Evolutionary conservation across 2,888 invertebrate genomes (phyloP), one percentile per base, ranked within the genome.

Genomic region (Netelia fuscicornis): DNA sequence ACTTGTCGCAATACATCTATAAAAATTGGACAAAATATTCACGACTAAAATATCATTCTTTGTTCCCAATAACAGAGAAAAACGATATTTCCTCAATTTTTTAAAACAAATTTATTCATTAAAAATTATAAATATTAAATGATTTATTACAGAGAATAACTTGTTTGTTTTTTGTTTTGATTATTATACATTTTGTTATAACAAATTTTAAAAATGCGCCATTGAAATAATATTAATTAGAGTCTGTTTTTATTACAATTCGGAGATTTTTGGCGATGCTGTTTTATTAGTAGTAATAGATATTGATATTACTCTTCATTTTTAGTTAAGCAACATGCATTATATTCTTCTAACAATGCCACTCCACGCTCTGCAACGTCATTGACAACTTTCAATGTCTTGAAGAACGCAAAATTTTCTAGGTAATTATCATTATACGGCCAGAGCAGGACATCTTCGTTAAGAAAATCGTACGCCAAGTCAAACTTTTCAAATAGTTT

Each of bases 181-280:
- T 58, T 58, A 58, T n/a, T 58, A 20, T 8, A 58, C n/a, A n/a
- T 58, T 30, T 30, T 30, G 30, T 30, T 5, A 5, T 30, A 30
- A 30, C 5, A 30, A 30, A 30, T 30, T 30, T 30, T 5, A 30
- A 30, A 30, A 30, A 30, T 30, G 5, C 30, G 30, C 30, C 5
- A 30, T 30, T 30, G 30, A 30, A 30, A 30, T 30, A 30, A 30
- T 30, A 30, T 30, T 30, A 30, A 30, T 30, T 30, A 2, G 17
- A 81, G 91, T 89, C 1, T 54, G 13, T 75, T 64, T 72, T 72
- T 64, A 30, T 9, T n/a, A 54, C 54, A 75, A 54, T 52, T 20
- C 8, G 64, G 54, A 30, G 37, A 70, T 25, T 37, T 30, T 70
- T 17, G 70, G 25, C 70, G 54, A 56, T 70, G 70, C 5, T 70